Evolutionary conservation across 1,140 invertebrate genomes (phyloP), one percentile per base, ranked within the genome.

Genomic region (Pectinophora gossypiella): DNA sequence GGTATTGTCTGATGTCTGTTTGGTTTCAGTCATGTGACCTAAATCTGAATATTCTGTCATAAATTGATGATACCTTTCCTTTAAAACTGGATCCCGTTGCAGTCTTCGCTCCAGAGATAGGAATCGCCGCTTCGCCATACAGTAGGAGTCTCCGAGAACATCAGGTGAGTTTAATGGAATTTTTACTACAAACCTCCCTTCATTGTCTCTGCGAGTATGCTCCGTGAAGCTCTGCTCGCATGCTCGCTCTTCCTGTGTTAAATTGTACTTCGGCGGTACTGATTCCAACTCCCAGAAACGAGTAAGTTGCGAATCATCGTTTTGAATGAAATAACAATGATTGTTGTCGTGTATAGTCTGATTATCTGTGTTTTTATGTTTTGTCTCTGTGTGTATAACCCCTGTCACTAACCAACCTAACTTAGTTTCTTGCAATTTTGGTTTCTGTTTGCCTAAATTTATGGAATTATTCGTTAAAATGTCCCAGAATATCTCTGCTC

Each of bases 401-500:
- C 57, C 61, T 10, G 61, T 32, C 13, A 64, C 22, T 6, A 64
- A 19, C 59, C 59, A 64, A 42, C 64, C 59, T 1, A 61, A 53
- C 15, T 47, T 42, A 4, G 61, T 61, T 54, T 63, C 61, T 54
- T 72, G 59, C 18, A 72, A 23, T 19, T 51, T 49, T 12, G 61
- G 49, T 35, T 44, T 16, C n/a, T 52, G 46, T 21, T 48, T 50
- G 15, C 50, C 47, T 16, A 56, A 19, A 22, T 53, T 54, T n/a
- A 59, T 54, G 43, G 64, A 62, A 12, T 64, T 62, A 10, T 61
- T 43, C 27, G 62, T 50, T n/a, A 76, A 43, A 13, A 65, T 19
- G 0, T 62, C 35, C 38, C 53, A 77, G 46, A 60, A 74, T 1
- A 64, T 10, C 19, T 58, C 59, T 1, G 59, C 55, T 13, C 70